These are phyloP conservation scores for Ptychodera flava DNA, from an alignment of 35 echinoderm and acorn worm genomes.

Conservation along the genomic window DNA sequence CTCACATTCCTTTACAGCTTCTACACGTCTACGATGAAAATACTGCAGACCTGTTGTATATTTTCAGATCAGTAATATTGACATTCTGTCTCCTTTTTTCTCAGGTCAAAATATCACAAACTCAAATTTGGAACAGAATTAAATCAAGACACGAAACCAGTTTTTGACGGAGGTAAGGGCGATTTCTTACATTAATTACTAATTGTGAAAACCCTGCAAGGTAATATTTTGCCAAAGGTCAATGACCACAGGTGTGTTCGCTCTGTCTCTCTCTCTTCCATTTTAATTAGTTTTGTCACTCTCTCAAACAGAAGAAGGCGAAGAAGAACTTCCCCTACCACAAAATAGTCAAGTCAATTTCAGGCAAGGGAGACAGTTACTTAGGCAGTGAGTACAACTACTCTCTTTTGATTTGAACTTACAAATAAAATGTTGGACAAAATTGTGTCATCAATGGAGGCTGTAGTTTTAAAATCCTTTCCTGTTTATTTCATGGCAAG, in stretches of 20 bases:
- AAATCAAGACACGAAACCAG: conserved; percentile 68
- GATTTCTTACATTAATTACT: not conserved
- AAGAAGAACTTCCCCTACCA: conserved; percentile 80
- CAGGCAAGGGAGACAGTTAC: conserved; percentile 93
- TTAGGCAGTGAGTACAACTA: conserved; percentile 89
- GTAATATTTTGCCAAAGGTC: not conserved
- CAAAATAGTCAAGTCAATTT: conserved; percentile 97
- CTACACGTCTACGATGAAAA: no score
- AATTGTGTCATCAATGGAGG: no score
- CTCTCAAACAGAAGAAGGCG: conserved; percentile 66
- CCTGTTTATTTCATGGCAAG: no score
- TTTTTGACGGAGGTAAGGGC: conserved; percentile 89
- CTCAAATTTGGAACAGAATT: conserved; percentile 83
- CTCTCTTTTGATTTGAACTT: no score
- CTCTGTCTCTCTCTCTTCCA: no score
- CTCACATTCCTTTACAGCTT: no score
- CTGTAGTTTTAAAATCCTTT: no score
- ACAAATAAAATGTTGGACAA: no score
- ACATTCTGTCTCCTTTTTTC: no score
- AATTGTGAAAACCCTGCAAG: not conserved
- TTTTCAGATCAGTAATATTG: no score
- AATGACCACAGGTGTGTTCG: not conserved
- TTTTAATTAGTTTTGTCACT: conserved; percentile 11
- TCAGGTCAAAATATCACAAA: conserved; percentile 81
- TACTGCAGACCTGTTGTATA: no score